These are phyloP conservation scores for Cheumatopsyche charites DNA, from an alignment of 1,140 invertebrate species.

Conservation along the genomic window DNA sequence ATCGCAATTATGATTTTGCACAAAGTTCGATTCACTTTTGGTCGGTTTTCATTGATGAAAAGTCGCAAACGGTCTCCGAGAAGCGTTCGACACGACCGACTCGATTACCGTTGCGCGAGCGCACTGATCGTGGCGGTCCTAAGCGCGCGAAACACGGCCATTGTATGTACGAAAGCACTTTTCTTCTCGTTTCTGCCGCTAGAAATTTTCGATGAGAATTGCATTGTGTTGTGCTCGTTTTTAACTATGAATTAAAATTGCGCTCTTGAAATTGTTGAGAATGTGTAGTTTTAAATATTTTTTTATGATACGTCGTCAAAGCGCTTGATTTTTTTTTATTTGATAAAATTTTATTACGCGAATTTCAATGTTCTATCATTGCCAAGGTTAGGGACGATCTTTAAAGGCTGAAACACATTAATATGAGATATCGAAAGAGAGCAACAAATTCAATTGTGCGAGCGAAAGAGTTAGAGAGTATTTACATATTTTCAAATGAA, in stretches of 20 bases:
- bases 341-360: no score
- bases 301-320: not conserved
- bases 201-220: constrained; percentile 4
- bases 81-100: not conserved
- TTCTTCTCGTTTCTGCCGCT: not conserved
- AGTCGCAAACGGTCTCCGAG: not conserved
- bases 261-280: not conserved
- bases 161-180: constrained; percentile 1
- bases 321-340: no score
- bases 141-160: not conserved
- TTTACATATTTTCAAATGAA: no score
- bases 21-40: not conserved
- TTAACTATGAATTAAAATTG: not conserved
- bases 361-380: no score
- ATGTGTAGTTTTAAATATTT: not conserved
- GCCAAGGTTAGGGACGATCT: no score
- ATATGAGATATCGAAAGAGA: no score
- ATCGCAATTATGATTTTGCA: no score
- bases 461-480: no score
- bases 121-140: not conserved
- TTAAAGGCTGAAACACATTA: no score
- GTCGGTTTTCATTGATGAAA: not conserved
- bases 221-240: not conserved
- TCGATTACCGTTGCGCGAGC: constrained; percentile 11
- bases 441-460: no score